Evolutionary conservation across 2,888 invertebrate species (phyloP), one percentile per base, ranked within the genome.

Genomic region (Eueremaeus valkanovi): DNA sequence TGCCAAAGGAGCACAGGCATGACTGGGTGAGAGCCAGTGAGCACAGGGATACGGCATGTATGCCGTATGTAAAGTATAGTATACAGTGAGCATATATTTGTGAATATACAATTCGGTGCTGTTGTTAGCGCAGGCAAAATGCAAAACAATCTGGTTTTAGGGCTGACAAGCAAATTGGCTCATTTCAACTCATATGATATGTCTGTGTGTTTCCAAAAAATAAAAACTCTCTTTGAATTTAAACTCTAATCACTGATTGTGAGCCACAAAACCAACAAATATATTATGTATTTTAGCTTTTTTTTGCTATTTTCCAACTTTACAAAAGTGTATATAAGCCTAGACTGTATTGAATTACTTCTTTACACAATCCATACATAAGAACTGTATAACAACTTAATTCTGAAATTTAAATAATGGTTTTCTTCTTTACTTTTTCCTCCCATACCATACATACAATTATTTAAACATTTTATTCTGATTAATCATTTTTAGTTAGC

Each of bases 151-250:
- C 29, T 45, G 45, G 45, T 45, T 45, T 45, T 45, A 18, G 9
- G 24, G 51, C 8, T 55, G 55, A 55, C 55, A 55, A 55, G 55
- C 55, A 55, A 55, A 55, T 55, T 55, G 55, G 55, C 51, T 55
- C 27, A 55, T 27, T 24, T 55, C 55, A 55, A 55, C 3, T 55
- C 27, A 55, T 55, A 55, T 55, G 55, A 55, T 55, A 55, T 55
- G 55, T 55, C 11, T 42, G 24, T 55, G 13, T 45, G 16, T 3
- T 18, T 45, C 18, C 45, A 45, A 16, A 45, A 45, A 45, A n/a
- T n/a, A n/a, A 45, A 45, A 45, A 6, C 11, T 45, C 2, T 45
- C 45, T 45, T 45, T 45, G 45, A 45, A n/a, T n/a, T n/a, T 16
- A 45, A 45, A 45, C 16, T 45, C 16, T 45, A 45, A 11, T 16